These are phyloP conservation scores for Delphinus delphis DNA, from an alignment of 2,113 vertebrate genomes.

Conservation along the genomic window DNA sequence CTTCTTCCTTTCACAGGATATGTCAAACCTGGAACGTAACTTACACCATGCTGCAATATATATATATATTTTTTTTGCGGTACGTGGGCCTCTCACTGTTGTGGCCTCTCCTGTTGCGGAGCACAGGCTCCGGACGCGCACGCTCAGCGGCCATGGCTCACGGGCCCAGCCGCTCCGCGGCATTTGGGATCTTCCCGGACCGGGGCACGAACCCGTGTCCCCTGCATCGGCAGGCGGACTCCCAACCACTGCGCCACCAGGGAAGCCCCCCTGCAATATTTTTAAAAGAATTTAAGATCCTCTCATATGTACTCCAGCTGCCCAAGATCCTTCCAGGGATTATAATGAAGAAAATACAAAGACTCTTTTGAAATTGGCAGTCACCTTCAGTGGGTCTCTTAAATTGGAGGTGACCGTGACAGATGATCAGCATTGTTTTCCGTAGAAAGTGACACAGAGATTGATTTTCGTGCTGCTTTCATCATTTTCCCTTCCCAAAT, in stretches of 20 bases:
- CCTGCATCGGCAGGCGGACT: too few relatives aligned
- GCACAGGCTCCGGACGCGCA: too few relatives aligned
- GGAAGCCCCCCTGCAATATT: too few relatives aligned
- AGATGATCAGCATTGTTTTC: constrained; percentile 21
- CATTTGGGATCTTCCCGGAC: too few relatives aligned
- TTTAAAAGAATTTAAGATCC: not conserved
- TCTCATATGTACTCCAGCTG: not conserved
- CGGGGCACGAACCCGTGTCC: too few relatives aligned
- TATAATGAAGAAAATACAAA: constrained; percentile 23
- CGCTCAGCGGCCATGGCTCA: too few relatives aligned
- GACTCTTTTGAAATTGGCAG: not conserved
- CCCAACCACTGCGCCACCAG: too few relatives aligned
- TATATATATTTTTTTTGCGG: not conserved
- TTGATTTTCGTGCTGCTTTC: not conserved
- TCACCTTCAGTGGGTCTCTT: not conserved
- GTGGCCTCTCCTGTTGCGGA: too few relatives aligned
- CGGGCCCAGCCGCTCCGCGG: too few relatives aligned
- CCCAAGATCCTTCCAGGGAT: constrained; percentile 20
- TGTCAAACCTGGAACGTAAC: not conserved
- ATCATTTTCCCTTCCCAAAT: constrained; percentile 14
- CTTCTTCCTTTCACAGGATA: not conserved
- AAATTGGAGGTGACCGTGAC: not conserved
- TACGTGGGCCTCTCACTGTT: too few relatives aligned
- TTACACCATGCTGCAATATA: not conserved
- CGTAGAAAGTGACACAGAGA: not conserved